Evolutionary conservation across 2,797 vertebrate genomes (phyloP).

Genomic region (Falco naumanni): DNA sequence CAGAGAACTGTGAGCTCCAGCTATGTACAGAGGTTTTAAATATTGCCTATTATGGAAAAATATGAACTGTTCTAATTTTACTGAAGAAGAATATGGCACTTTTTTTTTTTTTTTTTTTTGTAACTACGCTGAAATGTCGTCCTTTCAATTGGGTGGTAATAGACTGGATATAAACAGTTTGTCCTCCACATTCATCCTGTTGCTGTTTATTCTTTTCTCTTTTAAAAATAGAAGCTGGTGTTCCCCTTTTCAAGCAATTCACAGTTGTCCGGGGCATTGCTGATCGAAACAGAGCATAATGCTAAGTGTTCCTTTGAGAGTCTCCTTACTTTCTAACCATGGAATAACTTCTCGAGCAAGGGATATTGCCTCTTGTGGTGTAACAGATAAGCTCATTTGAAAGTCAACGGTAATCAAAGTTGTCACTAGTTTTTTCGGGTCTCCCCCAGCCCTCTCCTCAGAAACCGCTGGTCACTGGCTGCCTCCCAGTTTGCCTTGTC

Average conservation of each 20-base stretch:
- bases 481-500: not conserved
- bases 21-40: not conserved
- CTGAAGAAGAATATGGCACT: not conserved
- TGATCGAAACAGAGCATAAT: not conserved
- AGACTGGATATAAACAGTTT: not conserved
- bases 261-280: not conserved
- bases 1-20: not conserved
- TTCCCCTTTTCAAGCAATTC: conserved; percentile 1
- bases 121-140: not conserved
- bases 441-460: not conserved
- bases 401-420: not conserved
- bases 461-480: not conserved
- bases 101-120: not conserved
- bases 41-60: conserved; percentile 41
- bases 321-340: not conserved
- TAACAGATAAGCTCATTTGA: not conserved
- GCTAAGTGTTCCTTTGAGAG: not conserved
- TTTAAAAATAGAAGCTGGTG: not conserved
- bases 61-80: conserved; percentile 7
- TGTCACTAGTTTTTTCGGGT: not conserved
- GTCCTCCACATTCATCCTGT: not conserved
- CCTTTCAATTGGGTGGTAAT: conserved; percentile 34
- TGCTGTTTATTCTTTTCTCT: not conserved
- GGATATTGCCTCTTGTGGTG: not conserved
- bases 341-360: not conserved